phyloP scores from a whole-genome alignment of 2,797 vertebrate species.

The Somateria mollissima region DNA sequence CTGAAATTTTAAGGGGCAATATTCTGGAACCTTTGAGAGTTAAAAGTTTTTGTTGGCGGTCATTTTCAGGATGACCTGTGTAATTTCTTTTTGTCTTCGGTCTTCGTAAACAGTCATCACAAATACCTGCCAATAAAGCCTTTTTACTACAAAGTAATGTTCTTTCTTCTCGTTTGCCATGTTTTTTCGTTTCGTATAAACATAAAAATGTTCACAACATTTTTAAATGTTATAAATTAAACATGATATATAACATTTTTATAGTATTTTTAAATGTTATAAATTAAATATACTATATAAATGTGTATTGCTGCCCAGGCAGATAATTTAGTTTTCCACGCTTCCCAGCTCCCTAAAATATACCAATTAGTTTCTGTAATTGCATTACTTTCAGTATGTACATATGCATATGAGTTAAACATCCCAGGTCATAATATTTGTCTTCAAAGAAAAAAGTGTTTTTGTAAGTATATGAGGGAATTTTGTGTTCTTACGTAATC shows the following conservation, averaged over 20 bases:
- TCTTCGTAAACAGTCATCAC: not conserved
- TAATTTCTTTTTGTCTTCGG: not conserved
- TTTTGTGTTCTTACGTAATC: not conserved
- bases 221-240: too few relatives aligned
- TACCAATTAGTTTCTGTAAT: not conserved
- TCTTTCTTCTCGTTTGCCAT: not conserved
- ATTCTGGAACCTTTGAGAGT: not conserved
- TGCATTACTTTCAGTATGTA: not conserved
- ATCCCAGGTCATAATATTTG: not conserved
- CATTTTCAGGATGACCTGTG: not conserved
- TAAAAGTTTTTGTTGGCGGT: not conserved
- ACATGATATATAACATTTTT: not conserved
- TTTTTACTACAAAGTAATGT: not conserved
- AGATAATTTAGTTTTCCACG: not conserved
- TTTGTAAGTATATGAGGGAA: not conserved
- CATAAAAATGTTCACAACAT: not conserved
- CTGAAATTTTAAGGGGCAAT: not conserved
- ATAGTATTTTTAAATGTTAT: too few relatives aligned
- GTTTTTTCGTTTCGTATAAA: not conserved
- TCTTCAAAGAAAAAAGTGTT: not conserved
- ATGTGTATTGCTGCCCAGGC: not conserved
- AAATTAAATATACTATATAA: not conserved
- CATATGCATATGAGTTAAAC: not conserved
- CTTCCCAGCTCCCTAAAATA: not conserved
- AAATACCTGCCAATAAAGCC: not conserved